Conservation (phyloP, 2,797 vertebrate genomes). For the Acanthiza pusilla region DNA sequence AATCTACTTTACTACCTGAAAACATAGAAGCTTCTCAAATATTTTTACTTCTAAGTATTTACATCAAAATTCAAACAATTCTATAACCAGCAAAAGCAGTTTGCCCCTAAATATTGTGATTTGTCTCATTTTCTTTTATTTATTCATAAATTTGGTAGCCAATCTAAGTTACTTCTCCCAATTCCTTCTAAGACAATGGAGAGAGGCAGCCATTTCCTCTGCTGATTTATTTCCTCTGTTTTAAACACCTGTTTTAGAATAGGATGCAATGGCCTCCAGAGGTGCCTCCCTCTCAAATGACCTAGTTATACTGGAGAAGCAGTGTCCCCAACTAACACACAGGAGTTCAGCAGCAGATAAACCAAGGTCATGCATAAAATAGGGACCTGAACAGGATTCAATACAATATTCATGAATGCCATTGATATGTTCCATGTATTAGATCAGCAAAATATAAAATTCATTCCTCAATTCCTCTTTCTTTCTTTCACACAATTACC, state of each 20-base stretch:
- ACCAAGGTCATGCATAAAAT: background rate
- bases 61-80: background rate
- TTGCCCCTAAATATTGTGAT: background rate
- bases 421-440: background rate
- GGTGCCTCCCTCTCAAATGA: background rate
- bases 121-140: background rate
- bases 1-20: background rate
- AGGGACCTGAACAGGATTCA: background rate
- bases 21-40: background rate
- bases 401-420: accelerated
- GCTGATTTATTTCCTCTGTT: background rate
- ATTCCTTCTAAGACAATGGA: background rate
- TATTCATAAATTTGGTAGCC: background rate
- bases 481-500: background rate
- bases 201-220: background rate
- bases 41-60: background rate
- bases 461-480: background rate
- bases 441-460: background rate
- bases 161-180: background rate
- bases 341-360: background rate
- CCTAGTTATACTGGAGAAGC: background rate
- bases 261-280: background rate
- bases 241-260: background rate
- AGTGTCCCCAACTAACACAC: background rate
- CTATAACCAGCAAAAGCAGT: background rate